Evolutionary conservation across 2,113 vertebrate genomes (phyloP).

Genomic region (Charadrius vociferus): DNA sequence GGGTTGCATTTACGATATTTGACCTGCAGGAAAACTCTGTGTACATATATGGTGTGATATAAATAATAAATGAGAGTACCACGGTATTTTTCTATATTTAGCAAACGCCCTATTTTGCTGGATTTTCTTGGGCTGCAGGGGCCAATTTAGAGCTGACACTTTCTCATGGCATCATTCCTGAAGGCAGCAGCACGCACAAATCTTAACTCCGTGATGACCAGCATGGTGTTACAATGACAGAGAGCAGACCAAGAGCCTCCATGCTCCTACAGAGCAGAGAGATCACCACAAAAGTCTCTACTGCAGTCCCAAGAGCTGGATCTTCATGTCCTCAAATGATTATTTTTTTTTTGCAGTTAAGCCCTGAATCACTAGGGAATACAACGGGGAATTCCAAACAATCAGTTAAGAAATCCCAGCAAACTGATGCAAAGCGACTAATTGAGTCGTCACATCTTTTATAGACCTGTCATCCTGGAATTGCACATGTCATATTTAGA

Average conservation of each 20-base stretch:
- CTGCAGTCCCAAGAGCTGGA: background rate
- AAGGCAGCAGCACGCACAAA: background rate
- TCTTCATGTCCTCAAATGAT: background rate
- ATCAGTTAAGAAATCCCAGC: background rate
- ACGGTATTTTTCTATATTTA: conserved; percentile 63
- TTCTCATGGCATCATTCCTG: conserved; percentile 48
- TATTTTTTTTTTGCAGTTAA: background rate
- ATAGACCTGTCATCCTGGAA: conserved; percentile 25
- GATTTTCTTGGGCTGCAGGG: conserved; percentile 53
- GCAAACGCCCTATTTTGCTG: conserved; percentile 57
- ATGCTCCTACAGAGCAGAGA: fast-evolving
- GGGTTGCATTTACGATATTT: conserved; percentile 53
- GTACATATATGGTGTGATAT: conserved; percentile 57
- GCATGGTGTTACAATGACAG: fast-evolving
- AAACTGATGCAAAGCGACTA: conserved; percentile 35
- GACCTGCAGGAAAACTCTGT: conserved; percentile 39
- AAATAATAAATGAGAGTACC: conserved; percentile 70
- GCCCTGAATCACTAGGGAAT: background rate
- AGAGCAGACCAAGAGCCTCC: background rate
- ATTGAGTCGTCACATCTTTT: conserved; percentile 3
- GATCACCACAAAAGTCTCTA: background rate
- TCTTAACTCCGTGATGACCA: conserved; percentile 23
- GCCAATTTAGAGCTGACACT: conserved; percentile 51
- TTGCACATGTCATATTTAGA: background rate
- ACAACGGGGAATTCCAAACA: background rate